Conservation (phyloP, 1,140 invertebrate genomes). For the Drosophila lacteicornis region DNA sequence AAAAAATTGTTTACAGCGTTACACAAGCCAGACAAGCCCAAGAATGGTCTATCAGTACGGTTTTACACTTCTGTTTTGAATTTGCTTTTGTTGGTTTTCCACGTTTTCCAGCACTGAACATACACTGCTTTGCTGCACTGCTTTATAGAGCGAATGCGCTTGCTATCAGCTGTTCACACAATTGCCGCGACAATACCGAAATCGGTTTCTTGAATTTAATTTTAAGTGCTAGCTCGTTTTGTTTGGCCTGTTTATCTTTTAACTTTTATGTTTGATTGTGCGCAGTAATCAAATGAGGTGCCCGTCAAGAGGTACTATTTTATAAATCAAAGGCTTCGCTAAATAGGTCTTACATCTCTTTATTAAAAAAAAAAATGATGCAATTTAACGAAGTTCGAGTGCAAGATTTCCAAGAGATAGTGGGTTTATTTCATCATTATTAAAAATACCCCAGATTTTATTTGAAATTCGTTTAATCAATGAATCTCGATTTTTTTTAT, state of each 20-base stretch:
- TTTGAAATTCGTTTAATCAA: no score
- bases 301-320: not conserved
- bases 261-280: not conserved
- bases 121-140: not conserved
- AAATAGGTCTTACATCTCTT: not conserved
- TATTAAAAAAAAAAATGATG: conserved; percentile 6
- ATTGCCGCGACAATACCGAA: not conserved
- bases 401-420: not conserved
- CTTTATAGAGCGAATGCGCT: no score
- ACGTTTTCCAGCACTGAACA: no score
- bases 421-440: conserved; percentile 7
- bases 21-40: no score
- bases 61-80: no score
- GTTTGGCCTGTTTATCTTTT: not conserved
- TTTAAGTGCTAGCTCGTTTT: not conserved
- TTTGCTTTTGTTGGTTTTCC: no score
- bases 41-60: no score
- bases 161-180: not conserved
- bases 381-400: not conserved
- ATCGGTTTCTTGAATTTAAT: not conserved
- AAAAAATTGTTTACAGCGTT: no score
- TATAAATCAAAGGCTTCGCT: no score
- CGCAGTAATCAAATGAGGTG: not conserved
- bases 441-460: not conserved
- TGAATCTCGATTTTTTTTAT: no score